These are phyloP conservation scores for Pyrocephalus nanus DNA, from an alignment of 2,797 vertebrate genomes.

Conservation along the genomic window DNA sequence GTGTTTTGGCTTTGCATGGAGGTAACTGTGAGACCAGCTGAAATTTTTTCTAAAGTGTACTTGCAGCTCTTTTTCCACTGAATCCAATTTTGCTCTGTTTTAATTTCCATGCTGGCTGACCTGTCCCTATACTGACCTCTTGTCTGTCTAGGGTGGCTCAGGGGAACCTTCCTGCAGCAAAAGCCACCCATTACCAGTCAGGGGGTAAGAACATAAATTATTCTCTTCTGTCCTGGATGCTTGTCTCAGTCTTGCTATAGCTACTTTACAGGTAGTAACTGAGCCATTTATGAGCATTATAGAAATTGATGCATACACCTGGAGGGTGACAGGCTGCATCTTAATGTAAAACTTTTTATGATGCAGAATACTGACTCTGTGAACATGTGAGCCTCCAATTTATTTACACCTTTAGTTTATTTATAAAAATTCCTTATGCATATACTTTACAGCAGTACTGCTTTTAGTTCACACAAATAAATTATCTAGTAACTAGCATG, in stretches of 20 bases:
- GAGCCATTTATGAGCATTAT: neutral
- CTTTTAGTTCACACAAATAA: conserved; percentile 13
- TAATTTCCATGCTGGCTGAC: neutral
- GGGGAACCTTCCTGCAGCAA: neutral
- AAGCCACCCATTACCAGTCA: neutral
- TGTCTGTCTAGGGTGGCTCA: neutral
- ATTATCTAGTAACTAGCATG: neutral
- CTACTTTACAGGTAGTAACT: neutral
- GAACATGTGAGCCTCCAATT: neutral
- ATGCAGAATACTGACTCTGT: neutral
- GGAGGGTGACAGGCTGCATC: neutral
- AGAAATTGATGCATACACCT: neutral
- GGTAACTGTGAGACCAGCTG: neutral
- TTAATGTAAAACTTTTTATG: neutral
- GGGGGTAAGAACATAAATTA: neutral
- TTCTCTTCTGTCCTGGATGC: neutral
- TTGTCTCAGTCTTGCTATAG: neutral
- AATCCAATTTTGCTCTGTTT: neutral
- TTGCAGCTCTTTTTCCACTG: neutral
- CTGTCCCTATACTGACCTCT: neutral
- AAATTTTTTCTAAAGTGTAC: neutral
- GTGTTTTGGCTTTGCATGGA: neutral
- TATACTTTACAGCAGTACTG: neutral
- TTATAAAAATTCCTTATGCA: neutral
- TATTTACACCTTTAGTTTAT: conserved; percentile 39